Percentiles rank a stretch among this genome's conserved stretches.
phyloP scores from a whole-genome alignment of 2,113 vertebrate genomes.

The Aix galericulata region DNA sequence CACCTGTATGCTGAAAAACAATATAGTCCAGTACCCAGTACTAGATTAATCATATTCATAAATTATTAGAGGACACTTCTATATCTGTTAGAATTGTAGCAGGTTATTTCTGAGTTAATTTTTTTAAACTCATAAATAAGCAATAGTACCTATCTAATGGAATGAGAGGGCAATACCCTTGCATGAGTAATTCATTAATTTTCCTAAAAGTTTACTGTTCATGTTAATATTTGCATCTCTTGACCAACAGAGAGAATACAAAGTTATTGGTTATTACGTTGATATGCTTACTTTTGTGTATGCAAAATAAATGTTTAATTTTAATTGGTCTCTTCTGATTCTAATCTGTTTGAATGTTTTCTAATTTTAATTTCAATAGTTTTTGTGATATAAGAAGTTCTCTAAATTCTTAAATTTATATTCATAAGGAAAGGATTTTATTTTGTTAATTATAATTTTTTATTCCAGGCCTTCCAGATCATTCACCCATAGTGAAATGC shows the following conservation, averaged over 20 bases:
- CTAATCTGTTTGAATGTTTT: background rate
- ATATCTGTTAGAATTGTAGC: background rate
- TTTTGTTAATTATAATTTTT: background rate
- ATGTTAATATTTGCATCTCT: background rate
- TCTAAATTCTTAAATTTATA: background rate
- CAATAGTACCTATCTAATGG: background rate
- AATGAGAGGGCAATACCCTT: background rate
- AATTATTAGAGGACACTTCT: background rate
- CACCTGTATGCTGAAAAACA: background rate
- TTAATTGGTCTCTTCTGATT: background rate
- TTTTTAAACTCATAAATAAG: slow-evolving; percentile 5
- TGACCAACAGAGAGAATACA: background rate
- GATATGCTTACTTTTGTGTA: background rate
- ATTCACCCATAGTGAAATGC: background rate
- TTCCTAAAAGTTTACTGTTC: background rate
- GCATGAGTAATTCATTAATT: background rate
- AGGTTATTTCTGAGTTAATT: background rate
- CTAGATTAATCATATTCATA: background rate
- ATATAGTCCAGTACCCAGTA: fast-evolving
- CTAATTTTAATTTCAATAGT: background rate
- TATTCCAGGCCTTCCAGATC: background rate
- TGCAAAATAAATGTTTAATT: background rate
- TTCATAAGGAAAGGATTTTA: background rate
- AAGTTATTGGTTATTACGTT: background rate
- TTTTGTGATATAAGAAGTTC: background rate